Evolutionary conservation across 1,140 invertebrate genomes (phyloP).

Genomic region (Macrosteles quadrilineatus): DNA sequence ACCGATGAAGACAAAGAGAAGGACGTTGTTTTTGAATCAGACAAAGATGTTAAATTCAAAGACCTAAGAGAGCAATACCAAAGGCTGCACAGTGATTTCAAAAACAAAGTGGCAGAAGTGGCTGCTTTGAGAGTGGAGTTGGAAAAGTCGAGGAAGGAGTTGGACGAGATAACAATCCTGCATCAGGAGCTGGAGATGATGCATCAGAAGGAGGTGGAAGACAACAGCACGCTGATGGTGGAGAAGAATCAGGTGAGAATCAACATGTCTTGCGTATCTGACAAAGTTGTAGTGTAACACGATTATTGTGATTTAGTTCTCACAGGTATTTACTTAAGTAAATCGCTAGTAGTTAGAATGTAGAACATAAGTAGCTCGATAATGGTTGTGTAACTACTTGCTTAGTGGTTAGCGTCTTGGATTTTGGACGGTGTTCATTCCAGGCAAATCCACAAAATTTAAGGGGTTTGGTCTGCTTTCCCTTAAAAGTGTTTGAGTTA

Average conservation of each 20-base stretch:
- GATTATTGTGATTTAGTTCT: too few species aligned
- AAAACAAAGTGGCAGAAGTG: conserved; percentile 58
- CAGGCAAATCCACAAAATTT: too few species aligned
- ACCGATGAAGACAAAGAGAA: conserved; percentile 19
- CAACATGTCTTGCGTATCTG: too few species aligned
- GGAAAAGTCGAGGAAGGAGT: conserved; percentile 54
- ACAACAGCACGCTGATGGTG: background rate
- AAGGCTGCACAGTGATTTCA: conserved; percentile 59
- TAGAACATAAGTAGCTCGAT: too few species aligned
- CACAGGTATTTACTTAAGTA: too few species aligned
- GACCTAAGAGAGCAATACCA: conserved; percentile 58
- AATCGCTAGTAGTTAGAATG: too few species aligned
- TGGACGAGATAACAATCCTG: conserved; percentile 47
- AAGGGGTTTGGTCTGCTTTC: too few species aligned
- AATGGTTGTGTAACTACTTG: too few species aligned
- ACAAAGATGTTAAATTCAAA: conserved; percentile 29
- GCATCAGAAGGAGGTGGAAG: background rate
- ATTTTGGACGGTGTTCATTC: too few species aligned
- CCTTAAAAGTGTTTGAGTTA: too few species aligned
- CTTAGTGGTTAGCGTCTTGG: too few species aligned
- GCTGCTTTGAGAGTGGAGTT: conserved; percentile 54
- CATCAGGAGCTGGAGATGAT: conserved; percentile 5
- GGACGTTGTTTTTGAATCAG: background rate
- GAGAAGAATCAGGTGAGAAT: conserved; percentile 24
- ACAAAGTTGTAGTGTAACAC: too few species aligned